These are phyloP conservation scores for Diglossa cyanea DNA, from an alignment of 2,797 vertebrate genomes.

Conservation along the genomic window DNA sequence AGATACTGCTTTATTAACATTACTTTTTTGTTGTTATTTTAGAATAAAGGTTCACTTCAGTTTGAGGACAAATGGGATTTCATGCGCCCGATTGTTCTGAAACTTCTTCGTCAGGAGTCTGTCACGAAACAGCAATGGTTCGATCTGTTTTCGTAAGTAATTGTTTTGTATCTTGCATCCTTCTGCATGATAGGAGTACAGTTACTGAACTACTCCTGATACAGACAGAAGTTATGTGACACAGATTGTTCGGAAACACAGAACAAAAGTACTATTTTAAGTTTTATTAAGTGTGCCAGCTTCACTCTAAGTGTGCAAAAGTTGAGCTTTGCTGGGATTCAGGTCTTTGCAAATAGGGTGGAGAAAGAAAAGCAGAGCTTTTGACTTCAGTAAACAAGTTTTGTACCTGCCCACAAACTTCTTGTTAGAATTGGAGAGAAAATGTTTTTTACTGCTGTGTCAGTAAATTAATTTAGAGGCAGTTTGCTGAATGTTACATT, in stretches of 20 bases:
- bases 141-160: slow-evolving; percentile 96
- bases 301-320: not conserved
- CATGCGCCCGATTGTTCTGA: slow-evolving; percentile 97
- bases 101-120: slow-evolving; percentile 96
- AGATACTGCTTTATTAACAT: not conserved
- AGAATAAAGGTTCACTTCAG: slow-evolving; percentile 99
- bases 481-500: not conserved
- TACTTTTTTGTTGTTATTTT: not conserved
- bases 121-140: slow-evolving; percentile 99
- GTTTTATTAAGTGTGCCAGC: not conserved
- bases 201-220: not conserved
- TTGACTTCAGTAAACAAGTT: not conserved
- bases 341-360: not conserved
- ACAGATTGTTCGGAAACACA: not conserved
- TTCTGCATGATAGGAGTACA: not conserved
- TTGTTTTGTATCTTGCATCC: not conserved
- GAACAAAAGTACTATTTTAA: not conserved
- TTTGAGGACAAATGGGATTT: slow-evolving; percentile 99
- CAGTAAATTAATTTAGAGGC: not conserved
- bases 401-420: not conserved
- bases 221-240: not conserved
- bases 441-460: not conserved
- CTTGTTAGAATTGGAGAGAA: not conserved
- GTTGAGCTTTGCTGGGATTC: not conserved
- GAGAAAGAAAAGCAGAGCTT: not conserved